Percentiles rank a stretch among this genome's conserved stretches.
Evolutionary conservation across 1,140 invertebrate species (phyloP).

Genomic region (Panagrolaimus sp.): DNA sequence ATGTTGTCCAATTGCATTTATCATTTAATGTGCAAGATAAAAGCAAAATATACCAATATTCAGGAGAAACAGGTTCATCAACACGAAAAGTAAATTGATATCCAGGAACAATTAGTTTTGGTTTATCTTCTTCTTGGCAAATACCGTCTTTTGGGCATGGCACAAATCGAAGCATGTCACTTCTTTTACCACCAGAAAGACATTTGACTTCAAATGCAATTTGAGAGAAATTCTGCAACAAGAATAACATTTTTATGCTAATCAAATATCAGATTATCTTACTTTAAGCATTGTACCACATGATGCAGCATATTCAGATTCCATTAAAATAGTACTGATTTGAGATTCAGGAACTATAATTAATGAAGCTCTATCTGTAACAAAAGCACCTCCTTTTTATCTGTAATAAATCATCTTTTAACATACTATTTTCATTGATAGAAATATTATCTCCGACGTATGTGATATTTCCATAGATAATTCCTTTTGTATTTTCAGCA

Average conservation of each 20-base stretch:
- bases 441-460: conserved; percentile 64
- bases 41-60: conserved; percentile 69
- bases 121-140: conserved; percentile 77
- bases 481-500: conserved; percentile 76
- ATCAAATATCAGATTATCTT: conserved; percentile 55
- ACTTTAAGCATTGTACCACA: conserved; percentile 41
- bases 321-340: conserved; percentile 80
- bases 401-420: not conserved
- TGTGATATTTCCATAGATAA: conserved; percentile 88
- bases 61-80: conserved; percentile 77
- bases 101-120: conserved; percentile 75
- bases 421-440: conserved; percentile 13
- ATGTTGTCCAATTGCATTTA: conserved; percentile 71
- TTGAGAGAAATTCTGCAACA: conserved; percentile 70
- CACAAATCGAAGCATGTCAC: conserved; percentile 79
- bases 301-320: conserved; percentile 74
- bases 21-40: conserved; percentile 79
- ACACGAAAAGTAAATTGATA: conserved; percentile 90
- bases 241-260: conserved; percentile 67
- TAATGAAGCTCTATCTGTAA: conserved; percentile 27
- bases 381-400: not conserved
- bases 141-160: conserved; percentile 74
- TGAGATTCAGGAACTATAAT: conserved; percentile 68
- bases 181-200: conserved; percentile 67
- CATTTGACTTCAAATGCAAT: conserved; percentile 79